phyloP scores from a whole-genome alignment of 1,140 invertebrate genomes.

The Cyclina sinensis region DNA sequence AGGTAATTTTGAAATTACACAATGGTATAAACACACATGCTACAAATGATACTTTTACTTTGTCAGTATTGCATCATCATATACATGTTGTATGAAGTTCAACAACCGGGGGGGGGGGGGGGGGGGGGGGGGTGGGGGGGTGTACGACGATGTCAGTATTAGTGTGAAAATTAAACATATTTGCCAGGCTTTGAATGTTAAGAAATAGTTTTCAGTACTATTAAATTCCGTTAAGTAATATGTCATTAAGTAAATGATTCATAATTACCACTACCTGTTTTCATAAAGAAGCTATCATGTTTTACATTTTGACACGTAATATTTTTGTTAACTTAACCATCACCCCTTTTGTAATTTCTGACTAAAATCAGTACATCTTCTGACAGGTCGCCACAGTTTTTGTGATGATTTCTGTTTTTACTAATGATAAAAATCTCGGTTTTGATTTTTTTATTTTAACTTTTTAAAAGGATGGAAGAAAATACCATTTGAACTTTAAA shows the following conservation, averaged over 20 bases:
- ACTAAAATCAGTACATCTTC: conserved; percentile 18
- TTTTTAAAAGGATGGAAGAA: conserved; percentile 26
- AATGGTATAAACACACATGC: too few species aligned
- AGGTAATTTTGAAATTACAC: too few species aligned
- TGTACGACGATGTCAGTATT: too few species aligned
- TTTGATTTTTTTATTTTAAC: conserved; percentile 4
- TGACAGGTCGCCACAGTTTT: conserved; percentile 10
- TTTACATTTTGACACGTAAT: conserved; percentile 22
- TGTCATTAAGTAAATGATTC: background rate
- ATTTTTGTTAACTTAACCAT: conserved; percentile 9
- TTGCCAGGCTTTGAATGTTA: too few species aligned
- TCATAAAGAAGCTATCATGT: background rate
- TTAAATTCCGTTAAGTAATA: background rate
- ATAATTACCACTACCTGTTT: background rate
- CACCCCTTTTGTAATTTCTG: background rate
- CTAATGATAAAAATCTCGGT: background rate
- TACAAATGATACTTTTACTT: too few species aligned
- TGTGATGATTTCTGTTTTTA: background rate
- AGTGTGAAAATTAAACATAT: too few species aligned
- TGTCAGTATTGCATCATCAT: too few species aligned
- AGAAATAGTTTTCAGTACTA: too few species aligned
- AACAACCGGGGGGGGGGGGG: too few species aligned
- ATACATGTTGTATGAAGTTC: too few species aligned
- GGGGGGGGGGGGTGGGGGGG: too few species aligned
- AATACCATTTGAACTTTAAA: conserved; percentile 12